Percentiles rank a stretch among this genome's conserved stretches.
These are phyloP conservation scores for Pagetopsis macropterus DNA, from an alignment of 2,797 vertebrate species.

Conservation along the genomic window DNA sequence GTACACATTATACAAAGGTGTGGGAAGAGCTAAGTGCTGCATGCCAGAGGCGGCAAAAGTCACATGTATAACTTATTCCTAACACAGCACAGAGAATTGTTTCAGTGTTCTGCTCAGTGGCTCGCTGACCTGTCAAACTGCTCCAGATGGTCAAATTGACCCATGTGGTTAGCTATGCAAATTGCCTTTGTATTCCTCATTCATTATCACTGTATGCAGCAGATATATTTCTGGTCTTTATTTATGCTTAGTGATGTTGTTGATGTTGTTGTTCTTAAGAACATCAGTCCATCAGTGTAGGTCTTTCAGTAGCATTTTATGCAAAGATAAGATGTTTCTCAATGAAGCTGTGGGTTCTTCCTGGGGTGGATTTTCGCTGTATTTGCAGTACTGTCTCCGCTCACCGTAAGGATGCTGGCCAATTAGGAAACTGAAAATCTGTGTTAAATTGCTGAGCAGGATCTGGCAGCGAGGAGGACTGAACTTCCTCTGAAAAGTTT, in stretches of 20 bases:
- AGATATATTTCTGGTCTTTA: constrained; percentile 5
- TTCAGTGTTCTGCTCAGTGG: constrained; percentile 8
- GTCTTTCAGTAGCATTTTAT: constrained; percentile 45
- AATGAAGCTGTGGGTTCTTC: constrained; percentile 40
- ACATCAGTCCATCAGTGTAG: constrained; percentile 36
- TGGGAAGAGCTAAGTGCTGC: constrained; percentile 18
- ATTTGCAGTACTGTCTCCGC: constrained; percentile 73
- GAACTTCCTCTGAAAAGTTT: constrained; percentile 65
- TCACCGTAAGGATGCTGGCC: constrained; percentile 62
- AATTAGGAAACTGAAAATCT: constrained; percentile 75
- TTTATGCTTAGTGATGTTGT: constrained; percentile 5
- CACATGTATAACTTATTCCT: constrained; percentile 30
- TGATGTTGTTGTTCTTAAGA: constrained; percentile 30
- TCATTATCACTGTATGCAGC: not conserved
- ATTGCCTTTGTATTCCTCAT: not conserved
- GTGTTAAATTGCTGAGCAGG: constrained; percentile 73
- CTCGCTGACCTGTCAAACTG: constrained; percentile 18
- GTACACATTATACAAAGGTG: no score
- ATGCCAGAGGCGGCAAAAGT: constrained; percentile 30
- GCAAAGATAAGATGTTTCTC: constrained; percentile 49
- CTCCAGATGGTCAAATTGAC: not conserved
- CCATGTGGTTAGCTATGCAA: not conserved
- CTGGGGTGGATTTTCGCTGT: constrained; percentile 64
- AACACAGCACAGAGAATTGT: not conserved
- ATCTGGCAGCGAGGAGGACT: constrained; percentile 40